Conservation (phyloP, 2,888 invertebrate species). For the Synergus laeviventris region DNA sequence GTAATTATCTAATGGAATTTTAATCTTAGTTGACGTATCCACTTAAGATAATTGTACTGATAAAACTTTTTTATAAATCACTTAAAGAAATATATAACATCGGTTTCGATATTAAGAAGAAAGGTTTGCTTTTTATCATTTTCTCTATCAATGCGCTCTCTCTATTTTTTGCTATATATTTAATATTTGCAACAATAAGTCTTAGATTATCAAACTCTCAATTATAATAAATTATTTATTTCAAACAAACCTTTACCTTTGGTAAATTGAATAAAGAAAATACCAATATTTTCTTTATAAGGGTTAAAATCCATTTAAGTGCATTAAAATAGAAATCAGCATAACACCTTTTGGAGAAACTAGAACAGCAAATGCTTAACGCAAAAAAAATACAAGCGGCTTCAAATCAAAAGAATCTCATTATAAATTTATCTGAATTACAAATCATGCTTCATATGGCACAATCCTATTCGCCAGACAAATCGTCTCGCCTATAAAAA, state of each 20-base stretch:
- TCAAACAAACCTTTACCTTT: background rate
- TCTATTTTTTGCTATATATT: background rate
- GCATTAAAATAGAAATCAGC: background rate
- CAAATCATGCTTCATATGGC: conserved; percentile 1
- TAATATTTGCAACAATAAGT: background rate
- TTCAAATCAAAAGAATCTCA: conserved; percentile 38
- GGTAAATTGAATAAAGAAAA: background rate
- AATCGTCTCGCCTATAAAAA: background rate
- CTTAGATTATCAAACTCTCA: background rate
- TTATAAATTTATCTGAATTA: conserved; percentile 32
- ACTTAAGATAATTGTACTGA: conserved; percentile 15
- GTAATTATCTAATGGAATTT: background rate
- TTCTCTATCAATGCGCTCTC: background rate
- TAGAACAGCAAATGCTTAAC: background rate
- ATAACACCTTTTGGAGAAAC: conserved; percentile 9
- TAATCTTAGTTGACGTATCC: background rate
- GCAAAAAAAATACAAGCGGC: conserved; percentile 6
- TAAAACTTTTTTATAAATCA: conserved; percentile 8
- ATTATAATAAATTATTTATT: background rate
- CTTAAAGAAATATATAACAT: background rate
- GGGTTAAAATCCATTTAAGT: background rate
- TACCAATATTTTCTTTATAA: background rate
- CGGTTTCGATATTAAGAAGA: background rate
- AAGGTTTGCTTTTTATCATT: background rate
- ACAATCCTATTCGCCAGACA: background rate